A percentile compares a stretch with the other conserved stretches of the same genome.
Evolutionary conservation across 2,888 invertebrate genomes (phyloP).

Genomic region (Drosophila sordidula): DNA sequence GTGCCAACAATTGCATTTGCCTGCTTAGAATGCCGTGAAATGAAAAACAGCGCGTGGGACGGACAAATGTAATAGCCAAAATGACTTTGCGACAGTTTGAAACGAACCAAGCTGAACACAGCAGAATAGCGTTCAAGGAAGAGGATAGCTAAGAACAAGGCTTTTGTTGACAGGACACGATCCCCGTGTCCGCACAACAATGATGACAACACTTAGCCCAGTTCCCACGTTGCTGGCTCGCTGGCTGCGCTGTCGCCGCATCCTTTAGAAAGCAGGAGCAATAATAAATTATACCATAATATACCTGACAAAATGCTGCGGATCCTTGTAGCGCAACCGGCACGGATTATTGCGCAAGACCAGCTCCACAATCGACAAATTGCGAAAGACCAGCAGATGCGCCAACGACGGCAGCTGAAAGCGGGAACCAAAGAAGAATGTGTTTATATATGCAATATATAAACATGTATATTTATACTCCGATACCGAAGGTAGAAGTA

Average conservation of each 20-base stretch:
- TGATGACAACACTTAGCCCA: slow-evolving; percentile 7
- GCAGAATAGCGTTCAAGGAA: slow-evolving; percentile 1
- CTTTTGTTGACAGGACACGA: slow-evolving; percentile 2
- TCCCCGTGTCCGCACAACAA: slow-evolving; percentile 4
- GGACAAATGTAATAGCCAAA: slow-evolving; percentile 13
- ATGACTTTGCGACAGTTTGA: neutral
- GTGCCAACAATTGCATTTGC: slow-evolving; percentile 56
- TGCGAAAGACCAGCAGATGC: slow-evolving; percentile 86
- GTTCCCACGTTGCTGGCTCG: slow-evolving; percentile 43
- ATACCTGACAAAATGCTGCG: slow-evolving; percentile 86
- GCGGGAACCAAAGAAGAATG: neutral
- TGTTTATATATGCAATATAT: too few species aligned
- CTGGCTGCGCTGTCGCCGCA: slow-evolving; percentile 18
- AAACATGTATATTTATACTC: too few species aligned
- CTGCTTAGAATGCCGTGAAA: slow-evolving; percentile 20
- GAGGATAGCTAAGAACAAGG: slow-evolving; percentile 9
- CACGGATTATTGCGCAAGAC: slow-evolving; percentile 87
- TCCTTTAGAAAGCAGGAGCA: slow-evolving; percentile 22
- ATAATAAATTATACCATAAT: slow-evolving; percentile 53
- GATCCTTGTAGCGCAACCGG: slow-evolving; percentile 46
- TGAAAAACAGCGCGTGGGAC: neutral
- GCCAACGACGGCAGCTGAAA: slow-evolving; percentile 90
- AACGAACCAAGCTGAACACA: slow-evolving; percentile 1
- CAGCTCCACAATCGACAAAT: slow-evolving; percentile 90
- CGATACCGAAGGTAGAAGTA: too few species aligned